Base-by-base conservation (phyloP, 2,888 invertebrate species). In the Aphidoletes aphidimyza region DNA sequence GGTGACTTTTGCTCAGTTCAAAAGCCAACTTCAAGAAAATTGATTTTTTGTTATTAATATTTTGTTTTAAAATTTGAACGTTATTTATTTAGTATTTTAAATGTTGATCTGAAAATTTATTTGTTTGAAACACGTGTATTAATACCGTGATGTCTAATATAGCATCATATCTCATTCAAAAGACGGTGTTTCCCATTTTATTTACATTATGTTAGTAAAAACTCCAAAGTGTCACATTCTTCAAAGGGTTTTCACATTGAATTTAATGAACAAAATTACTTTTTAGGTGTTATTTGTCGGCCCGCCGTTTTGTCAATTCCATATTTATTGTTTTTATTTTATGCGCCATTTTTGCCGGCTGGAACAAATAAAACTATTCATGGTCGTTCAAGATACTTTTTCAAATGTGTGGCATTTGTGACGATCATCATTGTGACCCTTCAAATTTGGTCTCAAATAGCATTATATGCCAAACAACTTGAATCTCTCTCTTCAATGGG, bases 281-380 rank as follows among this genome's bases (percentile, higher is more conserved):
- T 47, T 47, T 8, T 30, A 69, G 69, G 69, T 30, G 14, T 69
- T 1, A 17, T 69, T 17, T 69, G 19, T 1, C 69, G 69, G 14
- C 69, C 69, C 9, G 30, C 69, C 14, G 14, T 69, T 34, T 30
- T 69, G 17, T 30, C 69, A 34, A 69, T 69, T 30, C 69, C 69
- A 69, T 69, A 69, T 69, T 69, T 69, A 30, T 0, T 69, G 11
- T 69, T 69, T 14, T 69, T 69, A n/a, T 30, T 69, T 11, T 69
- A 69, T 69, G 69, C 69, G n/a, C 69, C 69, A 14, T 69, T 30
- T 9, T 69, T 69, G 30, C 69, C 69, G 14, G 14, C 30, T 14
- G 5, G 2, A 22, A 54, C 22, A n/a, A 54, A 22, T 3, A 54
- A 54, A 9, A 3, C 22, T 5, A 3, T 22, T 1, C 54, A 54